Percentiles rank a stretch among this genome's conserved stretches.
Evolutionary conservation across 2,888 invertebrate species (phyloP).

Genomic region (Theodoxus fluviatilis): DNA sequence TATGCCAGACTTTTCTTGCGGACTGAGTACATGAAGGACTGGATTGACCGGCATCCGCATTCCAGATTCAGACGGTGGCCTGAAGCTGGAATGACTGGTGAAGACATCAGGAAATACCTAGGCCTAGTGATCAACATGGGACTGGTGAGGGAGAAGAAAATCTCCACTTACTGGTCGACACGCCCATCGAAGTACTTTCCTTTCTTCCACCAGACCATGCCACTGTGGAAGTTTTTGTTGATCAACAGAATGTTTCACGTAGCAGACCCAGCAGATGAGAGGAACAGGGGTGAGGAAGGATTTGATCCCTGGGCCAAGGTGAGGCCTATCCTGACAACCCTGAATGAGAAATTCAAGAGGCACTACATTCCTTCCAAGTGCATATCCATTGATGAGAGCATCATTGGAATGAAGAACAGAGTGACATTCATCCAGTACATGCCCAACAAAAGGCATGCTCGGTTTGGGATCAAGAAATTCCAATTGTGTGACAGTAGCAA

Average conservation of each 20-base stretch:
- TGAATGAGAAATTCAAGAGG: constrained; percentile 22
- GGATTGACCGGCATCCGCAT: no score
- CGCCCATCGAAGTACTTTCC: neutral
- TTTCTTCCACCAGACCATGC: constrained; percentile 8
- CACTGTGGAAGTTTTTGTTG: neutral
- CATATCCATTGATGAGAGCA: constrained; percentile 23
- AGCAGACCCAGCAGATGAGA: neutral
- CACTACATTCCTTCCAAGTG: constrained; percentile 18
- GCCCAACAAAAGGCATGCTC: constrained; percentile 25
- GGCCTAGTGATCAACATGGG: no score
- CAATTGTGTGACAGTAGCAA: constrained; percentile 21
- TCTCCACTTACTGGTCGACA: neutral
- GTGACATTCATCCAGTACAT: constrained; percentile 24
- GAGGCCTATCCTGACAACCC: constrained; percentile 15
- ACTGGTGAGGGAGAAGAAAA: neutral
- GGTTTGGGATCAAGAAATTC: constrained; percentile 28
- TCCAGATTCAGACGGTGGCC: no score
- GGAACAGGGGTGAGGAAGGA: constrained; percentile 13
- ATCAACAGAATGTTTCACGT: constrained; percentile 18
- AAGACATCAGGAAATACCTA: no score
- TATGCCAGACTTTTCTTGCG: no score
- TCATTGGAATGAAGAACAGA: constrained; percentile 30
- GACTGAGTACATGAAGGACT: no score
- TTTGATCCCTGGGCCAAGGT: constrained; percentile 30
- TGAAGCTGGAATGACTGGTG: no score